Evolutionary conservation across 1,140 invertebrate genomes (phyloP).

Genomic region (Eriosoma lanigerum): DNA sequence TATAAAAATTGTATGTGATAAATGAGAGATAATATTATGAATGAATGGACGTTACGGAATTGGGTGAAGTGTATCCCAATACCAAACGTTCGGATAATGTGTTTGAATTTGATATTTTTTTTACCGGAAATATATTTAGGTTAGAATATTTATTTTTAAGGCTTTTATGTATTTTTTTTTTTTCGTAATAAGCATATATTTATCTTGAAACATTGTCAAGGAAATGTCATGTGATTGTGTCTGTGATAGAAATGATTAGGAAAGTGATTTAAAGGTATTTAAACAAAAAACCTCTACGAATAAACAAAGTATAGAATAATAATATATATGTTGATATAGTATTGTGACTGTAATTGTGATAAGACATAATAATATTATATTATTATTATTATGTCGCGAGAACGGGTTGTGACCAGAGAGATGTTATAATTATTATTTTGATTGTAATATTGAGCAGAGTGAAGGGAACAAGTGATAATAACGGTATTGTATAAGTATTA

Average conservation of each 20-base stretch:
- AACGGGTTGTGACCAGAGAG: background rate
- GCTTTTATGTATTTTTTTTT: slow-evolving; percentile 31
- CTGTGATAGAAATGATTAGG: slow-evolving; percentile 46
- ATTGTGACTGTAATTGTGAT: slow-evolving; percentile 26
- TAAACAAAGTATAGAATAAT: slow-evolving; percentile 17
- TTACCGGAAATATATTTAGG: slow-evolving; percentile 24
- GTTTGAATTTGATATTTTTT: slow-evolving; percentile 10
- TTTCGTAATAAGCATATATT: slow-evolving; percentile 40
- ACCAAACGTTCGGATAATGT: background rate
- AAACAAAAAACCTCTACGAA: background rate
- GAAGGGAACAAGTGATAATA: background rate
- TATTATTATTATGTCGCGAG: slow-evolving; percentile 11
- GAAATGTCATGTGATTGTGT: slow-evolving; percentile 49
- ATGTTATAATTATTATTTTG: background rate
- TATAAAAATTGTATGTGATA: slow-evolving; percentile 32
- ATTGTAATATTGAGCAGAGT: background rate
- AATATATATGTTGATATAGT: slow-evolving; percentile 18
- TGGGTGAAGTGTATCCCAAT: background rate
- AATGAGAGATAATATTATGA: slow-evolving; percentile 18
- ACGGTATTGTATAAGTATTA: slow-evolving; percentile 21
- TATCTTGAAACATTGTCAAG: slow-evolving; percentile 47
- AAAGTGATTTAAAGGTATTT: slow-evolving; percentile 26
- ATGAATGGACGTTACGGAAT: background rate
- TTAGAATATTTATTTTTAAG: slow-evolving; percentile 40
- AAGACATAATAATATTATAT: background rate